phyloP scores from a whole-genome alignment of 2,113 vertebrate genomes.

The Oxyruncus cristatus region DNA sequence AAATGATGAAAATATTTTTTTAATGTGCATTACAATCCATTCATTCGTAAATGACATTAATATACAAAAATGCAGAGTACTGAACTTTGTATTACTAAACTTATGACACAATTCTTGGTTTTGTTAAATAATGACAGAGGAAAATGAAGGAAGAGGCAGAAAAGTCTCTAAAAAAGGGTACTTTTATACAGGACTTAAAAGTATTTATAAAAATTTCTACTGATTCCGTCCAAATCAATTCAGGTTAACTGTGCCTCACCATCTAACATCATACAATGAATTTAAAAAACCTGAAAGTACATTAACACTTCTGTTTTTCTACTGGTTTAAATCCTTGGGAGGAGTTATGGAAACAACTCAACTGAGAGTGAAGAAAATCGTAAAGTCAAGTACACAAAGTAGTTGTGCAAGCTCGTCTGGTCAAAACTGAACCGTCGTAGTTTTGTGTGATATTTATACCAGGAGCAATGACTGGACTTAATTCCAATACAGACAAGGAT shows the following conservation, averaged over 20 bases:
- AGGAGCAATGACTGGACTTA: background rate
- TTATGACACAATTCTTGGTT: background rate
- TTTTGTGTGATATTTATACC: background rate
- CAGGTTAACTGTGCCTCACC: background rate
- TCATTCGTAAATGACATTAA: background rate
- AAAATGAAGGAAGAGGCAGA: background rate
- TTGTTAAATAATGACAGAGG: background rate
- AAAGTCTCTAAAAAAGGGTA: background rate
- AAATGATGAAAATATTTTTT: background rate
- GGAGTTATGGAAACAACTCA: background rate
- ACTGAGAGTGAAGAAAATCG: background rate
- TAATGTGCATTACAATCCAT: background rate
- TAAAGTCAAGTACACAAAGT: background rate
- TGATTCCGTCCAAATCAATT: background rate
- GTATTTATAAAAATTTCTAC: background rate
- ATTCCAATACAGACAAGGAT: background rate
- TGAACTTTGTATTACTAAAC: background rate
- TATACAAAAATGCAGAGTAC: background rate
- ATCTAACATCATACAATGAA: accelerated
- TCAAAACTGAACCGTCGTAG: background rate
- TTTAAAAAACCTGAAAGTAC: background rate
- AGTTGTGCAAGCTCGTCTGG: background rate
- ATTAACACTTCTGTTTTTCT: background rate
- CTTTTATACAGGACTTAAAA: background rate
- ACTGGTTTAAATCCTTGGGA: background rate